phyloP scores from a whole-genome alignment of 2,888 invertebrate genomes.

The Odontocolon sp. region DNA sequence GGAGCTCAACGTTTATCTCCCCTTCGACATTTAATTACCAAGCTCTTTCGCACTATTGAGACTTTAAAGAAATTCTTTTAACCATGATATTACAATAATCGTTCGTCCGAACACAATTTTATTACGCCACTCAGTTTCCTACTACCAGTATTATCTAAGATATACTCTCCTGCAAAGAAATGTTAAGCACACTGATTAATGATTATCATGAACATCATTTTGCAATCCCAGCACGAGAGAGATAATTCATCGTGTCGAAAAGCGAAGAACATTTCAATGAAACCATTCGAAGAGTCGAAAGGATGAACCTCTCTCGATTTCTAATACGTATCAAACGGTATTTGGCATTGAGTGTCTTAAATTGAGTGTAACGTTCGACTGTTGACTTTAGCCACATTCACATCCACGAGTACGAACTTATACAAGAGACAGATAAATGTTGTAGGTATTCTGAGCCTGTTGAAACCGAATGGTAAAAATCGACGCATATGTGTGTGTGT shows the following conservation, averaged over 20 bases:
- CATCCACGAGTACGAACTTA: conserved; percentile 51
- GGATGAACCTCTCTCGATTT: conserved; percentile 58
- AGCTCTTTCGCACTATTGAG: neutral
- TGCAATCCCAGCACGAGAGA: neutral
- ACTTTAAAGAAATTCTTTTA: conserved; percentile 6
- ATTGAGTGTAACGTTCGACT: conserved; percentile 80
- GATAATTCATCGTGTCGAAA: neutral
- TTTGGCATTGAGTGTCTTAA: conserved; percentile 76
- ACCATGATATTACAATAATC: conserved; percentile 13
- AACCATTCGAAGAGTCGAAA: conserved; percentile 43
- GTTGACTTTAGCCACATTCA: conserved; percentile 75
- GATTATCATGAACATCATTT: neutral
- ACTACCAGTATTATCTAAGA: too few species aligned
- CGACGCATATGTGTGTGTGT: conserved; percentile 17
- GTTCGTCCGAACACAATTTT: neutral
- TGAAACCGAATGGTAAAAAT: conserved; percentile 25
- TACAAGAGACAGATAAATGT: conserved; percentile 18
- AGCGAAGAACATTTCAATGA: conserved; percentile 38
- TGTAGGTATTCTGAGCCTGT: neutral
- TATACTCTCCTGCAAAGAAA: too few species aligned
- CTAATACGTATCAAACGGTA: conserved; percentile 74
- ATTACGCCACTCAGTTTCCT: too few species aligned
- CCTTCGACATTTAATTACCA: conserved; percentile 51
- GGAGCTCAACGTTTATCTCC: conserved; percentile 38
- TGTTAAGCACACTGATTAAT: neutral